These are phyloP conservation scores for Columba janthina DNA, from an alignment of 2,113 vertebrate species.

Conservation along the genomic window DNA sequence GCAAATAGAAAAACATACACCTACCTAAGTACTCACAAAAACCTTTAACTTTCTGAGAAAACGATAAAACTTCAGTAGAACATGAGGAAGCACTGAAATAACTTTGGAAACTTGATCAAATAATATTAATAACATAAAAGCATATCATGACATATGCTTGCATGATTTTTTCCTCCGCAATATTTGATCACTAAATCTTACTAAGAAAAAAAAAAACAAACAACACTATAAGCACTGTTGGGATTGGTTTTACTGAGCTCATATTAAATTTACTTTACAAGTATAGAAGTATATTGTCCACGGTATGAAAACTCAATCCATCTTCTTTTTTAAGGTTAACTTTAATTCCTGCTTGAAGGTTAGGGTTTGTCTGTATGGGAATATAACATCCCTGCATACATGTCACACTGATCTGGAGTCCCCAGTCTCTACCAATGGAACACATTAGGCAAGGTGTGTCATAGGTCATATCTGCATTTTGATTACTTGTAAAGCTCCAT, in stretches of 20 bases:
- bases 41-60: background rate
- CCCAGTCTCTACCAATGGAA: background rate
- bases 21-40: background rate
- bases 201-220: background rate
- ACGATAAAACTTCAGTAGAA: background rate
- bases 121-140: background rate
- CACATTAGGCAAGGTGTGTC: background rate
- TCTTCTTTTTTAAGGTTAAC: background rate
- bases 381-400: background rate
- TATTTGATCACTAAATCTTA: background rate
- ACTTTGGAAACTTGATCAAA: background rate
- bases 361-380: background rate
- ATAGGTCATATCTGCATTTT: constrained; percentile 52
- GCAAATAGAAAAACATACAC: background rate
- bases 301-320: constrained; percentile 19
- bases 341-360: background rate
- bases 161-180: background rate
- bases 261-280: background rate
- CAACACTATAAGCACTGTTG: background rate
- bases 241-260: background rate
- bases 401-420: background rate
- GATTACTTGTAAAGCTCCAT: constrained; percentile 60
- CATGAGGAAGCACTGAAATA: background rate
- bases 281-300: background rate
- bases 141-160: background rate